phyloP scores from a whole-genome alignment of 2,113 vertebrate species.

The Chloebia gouldiae region DNA sequence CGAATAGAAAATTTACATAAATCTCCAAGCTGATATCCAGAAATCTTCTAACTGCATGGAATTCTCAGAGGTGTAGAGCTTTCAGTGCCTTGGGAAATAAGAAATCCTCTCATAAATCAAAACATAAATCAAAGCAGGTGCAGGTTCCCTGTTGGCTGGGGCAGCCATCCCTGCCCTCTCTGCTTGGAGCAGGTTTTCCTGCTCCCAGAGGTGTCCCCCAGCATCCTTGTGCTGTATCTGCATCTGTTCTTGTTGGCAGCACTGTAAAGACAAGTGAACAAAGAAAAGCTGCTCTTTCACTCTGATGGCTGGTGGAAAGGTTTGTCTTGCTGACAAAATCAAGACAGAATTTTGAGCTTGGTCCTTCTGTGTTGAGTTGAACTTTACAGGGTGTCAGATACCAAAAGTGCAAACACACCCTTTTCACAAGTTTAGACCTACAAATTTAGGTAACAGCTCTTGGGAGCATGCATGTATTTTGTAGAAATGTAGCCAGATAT shows the following conservation, averaged over 20 bases:
- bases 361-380: not conserved
- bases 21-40: not conserved
- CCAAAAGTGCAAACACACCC: not conserved
- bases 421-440: not conserved
- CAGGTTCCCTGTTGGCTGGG: not conserved
- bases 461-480: not conserved
- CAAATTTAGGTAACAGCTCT: not conserved
- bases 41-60: not conserved
- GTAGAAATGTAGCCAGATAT: not conserved
- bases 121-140: not conserved
- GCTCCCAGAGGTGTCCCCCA: not conserved
- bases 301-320: not conserved
- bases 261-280: accelerated
- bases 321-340: accelerated
- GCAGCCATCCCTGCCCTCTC: accelerated
- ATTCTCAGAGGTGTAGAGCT: not conserved
- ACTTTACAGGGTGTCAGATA: not conserved
- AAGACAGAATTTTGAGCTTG: not conserved
- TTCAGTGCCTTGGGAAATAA: not conserved
- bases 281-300: not conserved
- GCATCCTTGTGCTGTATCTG: not conserved
- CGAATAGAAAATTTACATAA: not conserved
- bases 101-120: not conserved
- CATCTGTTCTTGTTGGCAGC: not conserved
- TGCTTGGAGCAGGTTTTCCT: not conserved